Conservation (phyloP, 2,113 vertebrate species). For the Ophthalmolycus amberensis region DNA sequence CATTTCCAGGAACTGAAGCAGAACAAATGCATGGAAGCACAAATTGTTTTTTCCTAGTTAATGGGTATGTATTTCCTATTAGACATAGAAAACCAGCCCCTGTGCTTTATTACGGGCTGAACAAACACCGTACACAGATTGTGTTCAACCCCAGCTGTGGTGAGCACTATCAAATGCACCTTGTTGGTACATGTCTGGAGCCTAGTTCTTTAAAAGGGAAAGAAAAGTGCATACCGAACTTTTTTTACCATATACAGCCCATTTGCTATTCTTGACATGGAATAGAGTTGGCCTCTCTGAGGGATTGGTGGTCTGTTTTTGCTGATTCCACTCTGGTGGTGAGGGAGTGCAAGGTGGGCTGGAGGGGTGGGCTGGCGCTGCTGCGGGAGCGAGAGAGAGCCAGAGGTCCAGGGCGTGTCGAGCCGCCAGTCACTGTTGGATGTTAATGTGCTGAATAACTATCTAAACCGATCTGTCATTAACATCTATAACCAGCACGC, state of each 20-base stretch:
- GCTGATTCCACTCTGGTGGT: constrained; percentile 70
- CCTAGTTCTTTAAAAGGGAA: constrained; percentile 6
- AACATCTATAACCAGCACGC: constrained; percentile 70
- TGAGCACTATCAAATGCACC: constrained; percentile 22
- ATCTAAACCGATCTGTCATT: constrained; percentile 69
- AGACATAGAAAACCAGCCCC: constrained; percentile 31
- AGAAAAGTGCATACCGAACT: constrained; percentile 49
- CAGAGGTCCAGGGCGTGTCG: constrained; percentile 60
- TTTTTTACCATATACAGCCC: constrained; percentile 49
- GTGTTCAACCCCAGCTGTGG: constrained; percentile 35
- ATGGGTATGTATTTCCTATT: constrained; percentile 62
- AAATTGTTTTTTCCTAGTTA: constrained; percentile 61
- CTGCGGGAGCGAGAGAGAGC: constrained; percentile 41
- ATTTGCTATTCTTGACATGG: constrained; percentile 75
- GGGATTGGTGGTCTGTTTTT: constrained; percentile 61
- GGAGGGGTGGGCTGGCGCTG: constrained; percentile 38
- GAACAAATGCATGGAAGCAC: constrained; percentile 66
- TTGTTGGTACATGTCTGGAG: constrained; percentile 9
- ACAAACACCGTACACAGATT: constrained; percentile 11
- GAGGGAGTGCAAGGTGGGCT: constrained; percentile 65
- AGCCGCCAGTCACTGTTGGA: constrained; percentile 54
- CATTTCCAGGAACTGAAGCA: constrained; percentile 70
- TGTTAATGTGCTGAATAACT: constrained; percentile 73
- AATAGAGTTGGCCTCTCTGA: constrained; percentile 63
- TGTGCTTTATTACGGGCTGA: constrained; percentile 39